Percentiles rank a stretch among this genome's conserved stretches.
Conservation (phyloP, 2,113 vertebrate species). For the Cacatua alba region DNA sequence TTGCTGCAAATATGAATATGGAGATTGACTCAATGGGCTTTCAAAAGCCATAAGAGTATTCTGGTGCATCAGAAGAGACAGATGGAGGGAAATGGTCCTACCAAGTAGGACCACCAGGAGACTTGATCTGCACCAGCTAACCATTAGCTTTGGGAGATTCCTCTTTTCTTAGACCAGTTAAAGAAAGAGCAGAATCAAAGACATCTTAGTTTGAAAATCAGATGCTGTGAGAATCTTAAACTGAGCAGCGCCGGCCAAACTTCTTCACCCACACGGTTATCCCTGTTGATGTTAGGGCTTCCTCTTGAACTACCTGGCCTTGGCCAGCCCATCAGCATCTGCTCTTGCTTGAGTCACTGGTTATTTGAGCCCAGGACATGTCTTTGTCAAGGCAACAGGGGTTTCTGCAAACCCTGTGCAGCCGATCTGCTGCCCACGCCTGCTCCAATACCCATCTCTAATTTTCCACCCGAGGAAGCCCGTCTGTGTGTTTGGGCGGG, state of each 20-base stretch:
- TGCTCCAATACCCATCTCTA: slow-evolving; percentile 18
- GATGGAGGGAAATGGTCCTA: not conserved
- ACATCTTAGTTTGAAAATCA: no score
- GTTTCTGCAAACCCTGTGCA: not conserved
- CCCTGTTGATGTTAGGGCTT: not conserved
- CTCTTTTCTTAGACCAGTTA: not conserved
- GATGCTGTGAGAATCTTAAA: not conserved
- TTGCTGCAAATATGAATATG: slow-evolving; percentile 6
- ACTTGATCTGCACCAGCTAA: not conserved
- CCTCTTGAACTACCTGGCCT: not conserved
- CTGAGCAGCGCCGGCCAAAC: not conserved
- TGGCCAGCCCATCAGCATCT: not conserved
- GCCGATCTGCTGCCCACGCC: not conserved
- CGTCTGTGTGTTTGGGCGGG: slow-evolving; percentile 30
- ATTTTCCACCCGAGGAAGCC: slow-evolving; percentile 40
- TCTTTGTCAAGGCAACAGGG: not conserved
- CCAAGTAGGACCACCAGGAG: not conserved
- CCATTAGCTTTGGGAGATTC: not conserved
- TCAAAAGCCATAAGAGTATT: not conserved
- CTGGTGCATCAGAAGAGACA: not conserved
- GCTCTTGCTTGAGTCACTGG: not conserved
- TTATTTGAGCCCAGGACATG: not conserved
- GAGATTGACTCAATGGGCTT: not conserved
- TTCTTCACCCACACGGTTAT: not conserved
- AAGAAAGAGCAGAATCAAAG: not conserved